phyloP scores from a whole-genome alignment of 35 echinoderm and acorn worm species.

The Heliocidaris erythrogramma region DNA sequence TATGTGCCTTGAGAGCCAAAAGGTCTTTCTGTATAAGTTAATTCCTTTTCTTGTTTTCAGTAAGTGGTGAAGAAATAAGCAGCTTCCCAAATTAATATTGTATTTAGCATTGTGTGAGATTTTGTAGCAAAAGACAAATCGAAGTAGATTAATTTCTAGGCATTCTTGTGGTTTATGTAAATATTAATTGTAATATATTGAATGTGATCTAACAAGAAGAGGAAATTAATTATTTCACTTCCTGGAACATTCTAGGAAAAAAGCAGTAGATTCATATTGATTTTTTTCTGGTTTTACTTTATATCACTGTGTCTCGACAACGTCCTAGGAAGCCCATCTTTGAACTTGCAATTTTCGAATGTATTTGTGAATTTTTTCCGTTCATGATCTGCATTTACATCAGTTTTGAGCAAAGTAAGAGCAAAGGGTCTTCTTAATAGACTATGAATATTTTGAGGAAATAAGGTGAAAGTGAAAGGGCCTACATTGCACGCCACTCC shows the following conservation, averaged over 20 bases:
- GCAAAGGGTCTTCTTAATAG: not conserved
- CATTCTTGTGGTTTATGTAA: not conserved
- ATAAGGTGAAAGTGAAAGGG: not conserved
- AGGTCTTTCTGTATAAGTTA: too few relatives aligned
- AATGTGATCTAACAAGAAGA: too few relatives aligned
- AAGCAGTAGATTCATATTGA: not conserved
- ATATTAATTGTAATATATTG: too few relatives aligned
- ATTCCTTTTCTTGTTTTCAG: too few relatives aligned
- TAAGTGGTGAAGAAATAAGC: too few relatives aligned
- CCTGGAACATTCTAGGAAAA: not conserved
- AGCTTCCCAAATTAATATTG: not conserved
- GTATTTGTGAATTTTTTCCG: too few relatives aligned
- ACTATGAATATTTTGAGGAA: constrained; percentile 1
- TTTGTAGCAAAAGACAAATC: not conserved
- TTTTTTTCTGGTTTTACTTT: not conserved
- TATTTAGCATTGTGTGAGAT: not conserved
- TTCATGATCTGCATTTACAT: not conserved
- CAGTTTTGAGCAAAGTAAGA: not conserved
- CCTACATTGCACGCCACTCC: not conserved
- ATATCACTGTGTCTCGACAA: not conserved
- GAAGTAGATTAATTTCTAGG: not conserved
- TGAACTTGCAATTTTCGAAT: too few relatives aligned
- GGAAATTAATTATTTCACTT: not conserved
- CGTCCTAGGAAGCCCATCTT: not conserved
- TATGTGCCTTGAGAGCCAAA: too few relatives aligned